These are phyloP conservation scores for Trematomus bernacchii DNA, from an alignment of 2,797 vertebrate species.

Conservation along the genomic window DNA sequence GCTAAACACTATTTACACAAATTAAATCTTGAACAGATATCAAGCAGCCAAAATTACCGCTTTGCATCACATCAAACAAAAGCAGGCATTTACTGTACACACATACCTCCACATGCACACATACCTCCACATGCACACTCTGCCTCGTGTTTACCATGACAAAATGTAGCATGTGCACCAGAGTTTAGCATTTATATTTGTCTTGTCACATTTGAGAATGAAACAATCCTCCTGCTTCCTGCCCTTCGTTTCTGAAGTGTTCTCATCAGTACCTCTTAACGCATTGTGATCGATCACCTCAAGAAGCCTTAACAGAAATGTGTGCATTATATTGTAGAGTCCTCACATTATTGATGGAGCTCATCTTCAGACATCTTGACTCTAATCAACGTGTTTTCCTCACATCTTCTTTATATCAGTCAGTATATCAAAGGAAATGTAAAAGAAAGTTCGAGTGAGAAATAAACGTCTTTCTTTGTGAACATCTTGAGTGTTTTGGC, in stretches of 20 bases:
- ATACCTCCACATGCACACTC: neutral
- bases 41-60: slow-evolving; percentile 22
- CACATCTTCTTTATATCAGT: neutral
- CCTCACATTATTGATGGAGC: neutral
- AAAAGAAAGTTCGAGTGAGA: slow-evolving; percentile 7
- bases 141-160: neutral
- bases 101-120: neutral
- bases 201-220: slow-evolving; percentile 1
- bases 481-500: neutral
- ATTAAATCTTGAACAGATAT: slow-evolving; percentile 51
- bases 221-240: neutral
- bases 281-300: neutral
- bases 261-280: slow-evolving; percentile 3
- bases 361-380: slow-evolving; percentile 3
- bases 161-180: neutral
- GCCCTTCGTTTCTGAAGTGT: neutral
- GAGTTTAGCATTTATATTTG: slow-evolving; percentile 1
- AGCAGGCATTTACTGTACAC: neutral
- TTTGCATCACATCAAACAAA: slow-evolving; percentile 28
- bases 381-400: neutral
- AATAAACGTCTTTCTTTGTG: neutral
- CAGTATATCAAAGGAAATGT: neutral
- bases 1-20: slow-evolving; percentile 60
- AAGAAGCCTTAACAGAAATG: neutral
- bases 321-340: neutral